Conservation (phyloP, 2,113 vertebrate species). For the Cyrtonyx montezumae region DNA sequence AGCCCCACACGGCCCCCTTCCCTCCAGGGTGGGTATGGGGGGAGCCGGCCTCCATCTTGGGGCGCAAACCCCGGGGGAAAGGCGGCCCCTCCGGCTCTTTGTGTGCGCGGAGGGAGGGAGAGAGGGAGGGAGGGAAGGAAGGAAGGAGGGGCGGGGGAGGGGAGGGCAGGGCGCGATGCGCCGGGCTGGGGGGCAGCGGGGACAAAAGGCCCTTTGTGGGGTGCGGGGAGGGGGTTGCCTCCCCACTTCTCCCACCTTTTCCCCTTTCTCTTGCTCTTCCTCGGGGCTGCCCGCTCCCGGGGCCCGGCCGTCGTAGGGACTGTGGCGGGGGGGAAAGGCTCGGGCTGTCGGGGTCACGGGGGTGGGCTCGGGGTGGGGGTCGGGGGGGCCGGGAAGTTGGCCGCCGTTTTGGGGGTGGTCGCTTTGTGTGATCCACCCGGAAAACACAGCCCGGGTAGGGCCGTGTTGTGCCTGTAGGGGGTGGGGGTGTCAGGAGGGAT, state of each 20-base stretch:
- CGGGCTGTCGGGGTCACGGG: neutral
- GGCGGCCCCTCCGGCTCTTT: constrained; percentile 72
- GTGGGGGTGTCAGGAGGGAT: neutral
- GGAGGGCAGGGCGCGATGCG: neutral
- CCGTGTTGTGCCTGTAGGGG: constrained; percentile 34
- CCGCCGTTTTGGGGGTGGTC: neutral
- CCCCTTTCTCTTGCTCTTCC: too few species aligned
- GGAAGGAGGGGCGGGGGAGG: neutral
- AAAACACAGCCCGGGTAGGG: constrained; percentile 9
- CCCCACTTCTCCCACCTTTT: too few species aligned
- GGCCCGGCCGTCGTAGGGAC: too few species aligned
- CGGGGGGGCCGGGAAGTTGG: neutral
- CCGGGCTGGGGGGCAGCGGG: neutral
- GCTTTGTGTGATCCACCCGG: constrained; percentile 29
- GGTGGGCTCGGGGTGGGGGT: neutral
- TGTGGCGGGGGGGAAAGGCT: neutral
- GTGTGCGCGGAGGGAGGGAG: constrained; percentile 75
- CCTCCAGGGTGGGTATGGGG: constrained; percentile 83
- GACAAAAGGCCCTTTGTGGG: neutral
- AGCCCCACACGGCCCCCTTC: constrained; percentile 78
- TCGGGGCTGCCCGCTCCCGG: too few species aligned
- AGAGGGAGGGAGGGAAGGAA: constrained; percentile 68
- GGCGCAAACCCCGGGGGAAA: constrained; percentile 84
- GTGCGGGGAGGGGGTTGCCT: neutral
- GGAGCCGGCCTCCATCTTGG: constrained; percentile 63